Percentiles rank a stretch among this genome's conserved stretches.
Conservation (phyloP, 2,888 invertebrate species). For the Amblyjoppa fuscipennis region DNA sequence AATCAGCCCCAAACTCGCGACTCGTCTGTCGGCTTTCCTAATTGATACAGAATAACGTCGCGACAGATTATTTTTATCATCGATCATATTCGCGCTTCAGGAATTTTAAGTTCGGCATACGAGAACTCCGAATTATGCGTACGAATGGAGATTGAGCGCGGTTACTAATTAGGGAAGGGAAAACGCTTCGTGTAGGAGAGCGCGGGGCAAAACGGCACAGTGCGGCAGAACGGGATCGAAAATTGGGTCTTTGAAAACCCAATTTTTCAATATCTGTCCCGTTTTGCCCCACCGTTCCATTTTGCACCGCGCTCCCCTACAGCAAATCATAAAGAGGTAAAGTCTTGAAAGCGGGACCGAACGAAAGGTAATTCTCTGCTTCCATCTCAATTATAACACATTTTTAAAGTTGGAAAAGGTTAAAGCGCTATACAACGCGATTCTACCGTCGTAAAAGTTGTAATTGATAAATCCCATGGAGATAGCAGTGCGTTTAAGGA, state of each 20-base stretch:
- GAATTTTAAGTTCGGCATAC: not conserved
- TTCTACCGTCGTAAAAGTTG: not conserved
- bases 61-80: not conserved
- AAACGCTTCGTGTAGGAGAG: not conserved
- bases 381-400: not conserved
- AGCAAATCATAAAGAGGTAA: not conserved
- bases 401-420: not conserved
- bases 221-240: no score
- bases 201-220: no score
- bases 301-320: no score
- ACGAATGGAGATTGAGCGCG: not conserved
- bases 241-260: no score
- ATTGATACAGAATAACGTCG: not conserved
- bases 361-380: not conserved
- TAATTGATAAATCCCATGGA: not conserved
- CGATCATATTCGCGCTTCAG: not conserved
- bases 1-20: constrained; percentile 6
- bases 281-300: no score
- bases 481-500: not conserved
- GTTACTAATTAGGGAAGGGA: not conserved
- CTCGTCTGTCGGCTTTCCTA: not conserved
- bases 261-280: no score
- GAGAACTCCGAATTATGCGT: not conserved
- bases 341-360: not conserved
- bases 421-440: not conserved